Conservation (phyloP, 2,888 invertebrate genomes). For the Meiosimyza decipiens region DNA sequence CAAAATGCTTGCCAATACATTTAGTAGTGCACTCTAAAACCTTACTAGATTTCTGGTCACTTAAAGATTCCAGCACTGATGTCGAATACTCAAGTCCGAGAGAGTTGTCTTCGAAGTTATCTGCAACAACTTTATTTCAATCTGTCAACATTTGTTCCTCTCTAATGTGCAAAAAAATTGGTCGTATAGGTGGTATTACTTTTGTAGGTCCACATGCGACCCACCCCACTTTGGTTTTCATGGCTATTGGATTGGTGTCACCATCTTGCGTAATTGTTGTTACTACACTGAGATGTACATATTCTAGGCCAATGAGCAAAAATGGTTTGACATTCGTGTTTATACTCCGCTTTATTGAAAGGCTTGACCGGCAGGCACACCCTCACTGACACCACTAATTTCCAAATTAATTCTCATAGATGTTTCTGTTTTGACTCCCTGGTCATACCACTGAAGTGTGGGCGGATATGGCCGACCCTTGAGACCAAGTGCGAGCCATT, state of each 20-base stretch:
- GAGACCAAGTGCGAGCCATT: slow-evolving; percentile 37
- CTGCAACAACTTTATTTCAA: not conserved
- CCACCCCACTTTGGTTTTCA: too few relatives aligned
- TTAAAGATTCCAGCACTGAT: not conserved
- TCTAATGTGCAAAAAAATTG: not conserved
- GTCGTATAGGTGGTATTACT: too few relatives aligned
- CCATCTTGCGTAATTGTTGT: too few relatives aligned
- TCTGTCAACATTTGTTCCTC: not conserved
- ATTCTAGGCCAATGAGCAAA: not conserved
- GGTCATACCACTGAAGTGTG: slow-evolving; percentile 20
- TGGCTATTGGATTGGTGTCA: too few relatives aligned
- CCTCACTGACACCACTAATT: not conserved
- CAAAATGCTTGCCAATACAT: slow-evolving; percentile 34
- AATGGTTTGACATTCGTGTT: not conserved
- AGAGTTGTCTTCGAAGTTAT: not conserved
- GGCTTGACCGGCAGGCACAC: too few relatives aligned
- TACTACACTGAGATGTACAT: too few relatives aligned
- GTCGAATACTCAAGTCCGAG: not conserved
- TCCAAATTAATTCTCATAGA: not conserved
- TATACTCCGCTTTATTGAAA: not conserved
- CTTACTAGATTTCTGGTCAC: not conserved
- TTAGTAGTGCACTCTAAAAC: not conserved
- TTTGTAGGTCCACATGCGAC: too few relatives aligned
- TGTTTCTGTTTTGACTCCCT: not conserved
- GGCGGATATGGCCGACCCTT: slow-evolving; percentile 35